These are phyloP conservation scores for Oryctes rhinoceros DNA, from an alignment of 1,140 invertebrate species.

Conservation along the genomic window DNA sequence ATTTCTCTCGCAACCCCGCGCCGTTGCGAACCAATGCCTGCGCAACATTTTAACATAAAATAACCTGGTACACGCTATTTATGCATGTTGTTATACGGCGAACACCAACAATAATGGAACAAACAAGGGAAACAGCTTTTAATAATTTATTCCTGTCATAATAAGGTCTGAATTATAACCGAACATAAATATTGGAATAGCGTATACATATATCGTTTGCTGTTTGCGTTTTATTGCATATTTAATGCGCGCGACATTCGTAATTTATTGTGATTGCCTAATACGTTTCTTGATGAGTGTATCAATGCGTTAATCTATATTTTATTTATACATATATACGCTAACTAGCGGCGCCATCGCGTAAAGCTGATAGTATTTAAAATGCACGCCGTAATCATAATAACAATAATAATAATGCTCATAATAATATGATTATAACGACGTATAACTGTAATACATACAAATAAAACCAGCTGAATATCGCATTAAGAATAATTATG, in stretches of 20 bases:
- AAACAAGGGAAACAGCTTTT: constrained; percentile 21
- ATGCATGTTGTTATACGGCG: neutral
- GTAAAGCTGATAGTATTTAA: too few species aligned
- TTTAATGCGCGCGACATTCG: neutral
- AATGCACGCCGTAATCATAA: too few species aligned
- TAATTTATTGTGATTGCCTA: constrained; percentile 3
- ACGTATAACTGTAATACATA: too few species aligned
- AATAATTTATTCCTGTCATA: constrained; percentile 22
- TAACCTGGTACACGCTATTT: neutral
- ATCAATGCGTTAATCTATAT: constrained; percentile 10
- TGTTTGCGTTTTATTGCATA: constrained; percentile 10
- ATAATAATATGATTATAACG: too few species aligned
- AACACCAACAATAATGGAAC: constrained; percentile 13
- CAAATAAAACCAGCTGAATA: too few species aligned
- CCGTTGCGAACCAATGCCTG: too few species aligned
- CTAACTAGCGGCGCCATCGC: too few species aligned
- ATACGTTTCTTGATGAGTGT: constrained; percentile 18
- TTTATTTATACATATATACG: neutral
- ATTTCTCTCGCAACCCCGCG: too few species aligned
- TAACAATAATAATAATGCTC: too few species aligned
- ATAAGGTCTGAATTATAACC: constrained; percentile 3
- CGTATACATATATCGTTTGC: neutral
- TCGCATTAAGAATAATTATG: too few species aligned
- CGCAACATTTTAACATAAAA: constrained; percentile 8
- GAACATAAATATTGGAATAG: constrained; percentile 18